Base-by-base conservation (phyloP, 2,113 vertebrate genomes). In the Scytalopus superciliaris region DNA sequence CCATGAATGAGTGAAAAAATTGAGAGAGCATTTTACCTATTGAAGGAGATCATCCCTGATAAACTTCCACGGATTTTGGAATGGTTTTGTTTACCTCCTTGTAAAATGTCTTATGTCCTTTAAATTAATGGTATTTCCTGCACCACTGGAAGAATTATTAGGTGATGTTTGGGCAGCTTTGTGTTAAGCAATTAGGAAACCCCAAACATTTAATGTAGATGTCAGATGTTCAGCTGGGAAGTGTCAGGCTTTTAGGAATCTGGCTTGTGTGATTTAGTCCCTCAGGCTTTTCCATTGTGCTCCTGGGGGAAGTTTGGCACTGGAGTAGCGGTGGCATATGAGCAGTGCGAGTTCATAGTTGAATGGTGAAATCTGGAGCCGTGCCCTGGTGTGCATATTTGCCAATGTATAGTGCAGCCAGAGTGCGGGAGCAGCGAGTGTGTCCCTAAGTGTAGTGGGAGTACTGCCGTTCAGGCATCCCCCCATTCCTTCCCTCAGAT, bases 221-320 rank as follows among this genome's bases (percentile, higher is more conserved):
- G 19, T 96, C 84, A 90, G 73, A 60, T 89, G 68, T 75, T 92
- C 86, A 96, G 37, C 22, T 52, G 47, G 50, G 45, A 44, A n/a
- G 31, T 15, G 84, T 84, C 80, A 84, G 56, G 60, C 49, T 84
- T 86, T 92, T 50, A 49, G 69, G 87, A 89, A 56, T 47, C 69
- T 81, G 89, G 17, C 80, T 78, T 44, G 76, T 75, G 24, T 72
- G 52, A 39, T 75, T 77, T 16, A 47, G 77, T 52, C 94, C 96
- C 94, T 92, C 73, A 28, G 95, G 95, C 96, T 78, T 89, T 96
- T 89, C 73, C 52, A 11, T 4, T 23, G 83, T 55, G 22, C 93
- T 95, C 96, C 95, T 84, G 94, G 94, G 92, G 95, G 81, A 84
- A 33, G 76, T 84, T 94, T 97, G 95, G 96, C 96, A 94, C 68